These are phyloP conservation scores for Peromyscus polionotus DNA, from an alignment of 2,113 vertebrate genomes.

Conservation along the genomic window DNA sequence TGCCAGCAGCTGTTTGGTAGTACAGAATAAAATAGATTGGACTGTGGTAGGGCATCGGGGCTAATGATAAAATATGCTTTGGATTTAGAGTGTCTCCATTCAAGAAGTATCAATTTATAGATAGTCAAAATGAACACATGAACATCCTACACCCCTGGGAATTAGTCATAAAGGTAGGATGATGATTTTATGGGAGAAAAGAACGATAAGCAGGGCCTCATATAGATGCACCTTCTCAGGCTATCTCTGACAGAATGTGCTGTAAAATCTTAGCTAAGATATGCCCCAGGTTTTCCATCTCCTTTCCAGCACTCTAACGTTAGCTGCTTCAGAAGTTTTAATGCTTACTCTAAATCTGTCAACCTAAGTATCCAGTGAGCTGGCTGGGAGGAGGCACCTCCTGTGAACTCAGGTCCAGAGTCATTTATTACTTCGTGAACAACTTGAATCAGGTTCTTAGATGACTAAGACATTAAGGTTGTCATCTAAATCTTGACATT, in stretches of 20 bases:
- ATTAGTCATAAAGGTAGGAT: not conserved
- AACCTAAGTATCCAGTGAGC: slow-evolving; percentile 13
- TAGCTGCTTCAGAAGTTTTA: slow-evolving; percentile 58
- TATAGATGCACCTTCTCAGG: slow-evolving; percentile 13
- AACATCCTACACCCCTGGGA: not conserved
- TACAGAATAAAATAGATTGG: slow-evolving; percentile 59
- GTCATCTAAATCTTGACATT: not conserved
- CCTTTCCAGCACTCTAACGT: not conserved
- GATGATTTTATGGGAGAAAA: slow-evolving; percentile 62
- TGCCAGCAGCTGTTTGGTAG: slow-evolving; percentile 69
- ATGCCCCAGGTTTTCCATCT: not conserved
- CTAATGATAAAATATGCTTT: slow-evolving; percentile 56
- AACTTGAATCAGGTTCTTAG: not conserved
- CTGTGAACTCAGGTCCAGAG: not conserved
- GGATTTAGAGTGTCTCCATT: slow-evolving; percentile 27
- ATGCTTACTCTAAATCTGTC: slow-evolving; percentile 63
- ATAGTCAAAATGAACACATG: slow-evolving; percentile 1
- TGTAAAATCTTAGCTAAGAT: slow-evolving; percentile 28
- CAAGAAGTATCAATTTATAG: not conserved
- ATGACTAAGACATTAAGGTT: not conserved
- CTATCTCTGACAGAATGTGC: slow-evolving; percentile 46
- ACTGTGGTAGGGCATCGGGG: slow-evolving; percentile 53
- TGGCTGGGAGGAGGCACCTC: not conserved
- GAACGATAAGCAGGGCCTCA: not conserved
- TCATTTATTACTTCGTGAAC: slow-evolving; percentile 20